These are phyloP conservation scores for Apis florea DNA, from an alignment of 1,140 invertebrate species.

Conservation along the genomic window DNA sequence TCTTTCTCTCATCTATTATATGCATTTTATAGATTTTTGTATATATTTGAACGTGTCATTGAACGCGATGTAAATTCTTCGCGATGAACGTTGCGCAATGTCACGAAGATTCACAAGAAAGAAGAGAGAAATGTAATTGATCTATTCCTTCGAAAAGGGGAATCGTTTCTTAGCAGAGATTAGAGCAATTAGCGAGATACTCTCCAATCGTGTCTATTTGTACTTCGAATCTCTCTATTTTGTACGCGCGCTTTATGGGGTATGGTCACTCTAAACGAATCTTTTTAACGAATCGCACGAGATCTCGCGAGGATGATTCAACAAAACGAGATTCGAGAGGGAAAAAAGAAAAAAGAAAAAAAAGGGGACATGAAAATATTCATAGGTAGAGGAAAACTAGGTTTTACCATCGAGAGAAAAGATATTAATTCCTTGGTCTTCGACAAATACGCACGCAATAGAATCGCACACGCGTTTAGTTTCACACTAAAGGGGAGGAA, in stretches of 20 bases:
- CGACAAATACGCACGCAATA: neutral
- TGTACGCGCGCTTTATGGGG: constrained; percentile 45
- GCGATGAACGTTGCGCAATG: neutral
- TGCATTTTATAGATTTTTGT: no score
- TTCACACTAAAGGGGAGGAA: no score
- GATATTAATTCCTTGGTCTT: constrained; percentile 6
- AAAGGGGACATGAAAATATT: no score
- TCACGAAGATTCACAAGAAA: neutral
- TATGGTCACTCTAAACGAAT: constrained; percentile 31
- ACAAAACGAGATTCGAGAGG: neutral
- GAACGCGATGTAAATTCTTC: neutral
- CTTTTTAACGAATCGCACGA: constrained; percentile 37
- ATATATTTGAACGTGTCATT: neutral
- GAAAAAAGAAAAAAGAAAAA: no score
- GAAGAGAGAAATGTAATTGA: neutral
- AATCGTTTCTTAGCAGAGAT: constrained; percentile 51
- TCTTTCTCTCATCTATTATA: no score
- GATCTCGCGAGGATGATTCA: neutral
- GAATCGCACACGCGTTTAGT: neutral
- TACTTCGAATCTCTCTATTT: constrained; percentile 54
- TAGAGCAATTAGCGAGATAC: constrained; percentile 40
- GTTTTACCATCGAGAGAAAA: neutral
- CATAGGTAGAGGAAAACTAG: neutral
- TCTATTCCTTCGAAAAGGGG: constrained; percentile 41
- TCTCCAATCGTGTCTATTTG: constrained; percentile 41